phyloP scores from a whole-genome alignment of 2,797 vertebrate genomes.

The Myotis myotis region DNA sequence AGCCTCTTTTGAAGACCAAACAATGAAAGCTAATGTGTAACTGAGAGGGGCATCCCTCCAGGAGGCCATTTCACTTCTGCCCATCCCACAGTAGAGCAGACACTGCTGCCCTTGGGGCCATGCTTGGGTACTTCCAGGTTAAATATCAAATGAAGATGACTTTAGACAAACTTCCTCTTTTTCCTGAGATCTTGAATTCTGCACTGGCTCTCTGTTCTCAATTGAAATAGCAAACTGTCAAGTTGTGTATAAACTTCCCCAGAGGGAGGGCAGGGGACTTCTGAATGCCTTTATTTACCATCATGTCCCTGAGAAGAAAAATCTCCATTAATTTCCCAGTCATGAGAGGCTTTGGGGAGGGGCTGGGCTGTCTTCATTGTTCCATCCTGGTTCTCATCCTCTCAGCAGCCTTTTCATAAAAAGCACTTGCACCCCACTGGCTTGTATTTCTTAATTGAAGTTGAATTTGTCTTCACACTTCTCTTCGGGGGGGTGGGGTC shows the following conservation, averaged over 20 bases:
- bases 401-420: background rate
- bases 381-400: background rate
- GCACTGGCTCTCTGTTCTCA: background rate
- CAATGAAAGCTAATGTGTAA: background rate
- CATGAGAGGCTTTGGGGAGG: background rate
- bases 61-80: background rate
- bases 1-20: background rate
- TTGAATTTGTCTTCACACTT: background rate
- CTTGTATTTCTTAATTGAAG: background rate
- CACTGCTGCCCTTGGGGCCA: background rate
- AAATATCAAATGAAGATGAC: background rate
- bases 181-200: background rate
- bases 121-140: fast-evolving
- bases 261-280: background rate
- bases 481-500: background rate
- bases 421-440: fast-evolving
- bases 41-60: fast-evolving
- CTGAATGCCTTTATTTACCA: background rate
- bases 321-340: background rate
- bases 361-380: fast-evolving
- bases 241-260: background rate
- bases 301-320: background rate
- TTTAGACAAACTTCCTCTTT: background rate
- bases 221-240: background rate
- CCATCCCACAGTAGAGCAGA: fast-evolving